Percentiles rank a stretch among this genome's conserved stretches.
These are phyloP conservation scores for Scaptomyza reducta DNA, from an alignment of 2,888 invertebrate species.

Conservation along the genomic window DNA sequence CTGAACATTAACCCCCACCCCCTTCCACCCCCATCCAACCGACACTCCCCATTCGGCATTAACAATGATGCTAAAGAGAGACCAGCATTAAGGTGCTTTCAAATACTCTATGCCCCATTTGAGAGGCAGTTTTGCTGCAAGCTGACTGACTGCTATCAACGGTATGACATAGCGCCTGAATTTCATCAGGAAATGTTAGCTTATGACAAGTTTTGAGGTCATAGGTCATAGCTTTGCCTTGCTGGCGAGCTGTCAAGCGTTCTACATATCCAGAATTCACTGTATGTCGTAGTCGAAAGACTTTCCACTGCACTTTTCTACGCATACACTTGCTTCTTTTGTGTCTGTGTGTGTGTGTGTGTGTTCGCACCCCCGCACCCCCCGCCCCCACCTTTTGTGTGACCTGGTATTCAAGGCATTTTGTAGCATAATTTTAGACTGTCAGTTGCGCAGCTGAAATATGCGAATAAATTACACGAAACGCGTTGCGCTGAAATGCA, in stretches of 20 bases:
- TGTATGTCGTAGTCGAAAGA: slow-evolving; percentile 1
- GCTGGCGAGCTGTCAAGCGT: too few relatives aligned
- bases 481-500: slow-evolving; percentile 42
- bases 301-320: neutral
- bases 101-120: neutral
- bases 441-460: slow-evolving; percentile 62
- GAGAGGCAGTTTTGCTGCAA: too few relatives aligned
- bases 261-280: neutral
- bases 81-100: slow-evolving; percentile 4
- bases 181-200: too few relatives aligned
- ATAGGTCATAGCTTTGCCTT: too few relatives aligned
- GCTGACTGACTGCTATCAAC: neutral
- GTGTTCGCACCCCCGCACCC: neutral
- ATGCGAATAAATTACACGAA: slow-evolving; percentile 72
- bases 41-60: neutral
- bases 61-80: neutral
- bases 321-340: neutral
- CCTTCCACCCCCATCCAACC: neutral
- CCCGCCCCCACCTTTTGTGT: slow-evolving; percentile 2
- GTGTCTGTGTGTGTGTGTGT: neutral
- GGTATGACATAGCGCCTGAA: too few relatives aligned
- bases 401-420: slow-evolving; percentile 63
- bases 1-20: neutral
- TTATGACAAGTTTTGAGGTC: too few relatives aligned
- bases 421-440: slow-evolving; percentile 74